Evolutionary conservation across 2,888 invertebrate genomes (phyloP), one percentile per base, ranked within the genome.

Genomic region (Morpho helenor): DNA sequence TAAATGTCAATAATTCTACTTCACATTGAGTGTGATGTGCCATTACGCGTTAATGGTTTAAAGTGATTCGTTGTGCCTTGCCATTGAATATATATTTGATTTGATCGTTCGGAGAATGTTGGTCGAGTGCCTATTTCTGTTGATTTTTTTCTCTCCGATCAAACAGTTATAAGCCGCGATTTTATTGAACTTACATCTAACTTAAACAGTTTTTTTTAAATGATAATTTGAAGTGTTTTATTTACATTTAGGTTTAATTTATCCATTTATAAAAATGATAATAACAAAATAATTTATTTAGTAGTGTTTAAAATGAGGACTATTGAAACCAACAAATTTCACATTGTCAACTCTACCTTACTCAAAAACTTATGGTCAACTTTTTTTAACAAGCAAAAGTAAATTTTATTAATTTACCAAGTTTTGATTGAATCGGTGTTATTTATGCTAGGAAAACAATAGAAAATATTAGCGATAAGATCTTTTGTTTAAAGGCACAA

Each of bases 61-160:
- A 49, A 60, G 59, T 52, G 49, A 52, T 56, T 56, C 45, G 45
- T 50, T 52, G 39, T 48, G 49, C 52, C 45, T 51, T 40, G 46
- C 44, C 56, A 57, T 64, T 57, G 43, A 58, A 59, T 56, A 57
- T 56, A 55, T 54, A 55, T 54, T 51, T 47, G 47, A 65, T 62
- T 62, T 63, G 59, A 60, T 63, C 61, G 60, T 62, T 60, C 54
- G 53, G 64, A 62, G 60, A 65, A 71, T 72, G 68, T 73, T 73
- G 74, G 73, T 75, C 74, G 73, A 74, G 76, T 61, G 68, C 66
- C 68, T 68, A 60, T 57, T 57, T 57, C 67, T 69, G 68, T 66
- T 61, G 61, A 71, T 67, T 66, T 31, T 31, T 31, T 67, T 71
- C 72, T 71, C 73, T 72, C 68, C 62, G 57, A 58, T 54, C 46